A percentile compares a stretch with the other conserved stretches of the same genome.
These are phyloP conservation scores for Ramphastos sulfuratus DNA, from an alignment of 2,113 vertebrate species.

Conservation along the genomic window DNA sequence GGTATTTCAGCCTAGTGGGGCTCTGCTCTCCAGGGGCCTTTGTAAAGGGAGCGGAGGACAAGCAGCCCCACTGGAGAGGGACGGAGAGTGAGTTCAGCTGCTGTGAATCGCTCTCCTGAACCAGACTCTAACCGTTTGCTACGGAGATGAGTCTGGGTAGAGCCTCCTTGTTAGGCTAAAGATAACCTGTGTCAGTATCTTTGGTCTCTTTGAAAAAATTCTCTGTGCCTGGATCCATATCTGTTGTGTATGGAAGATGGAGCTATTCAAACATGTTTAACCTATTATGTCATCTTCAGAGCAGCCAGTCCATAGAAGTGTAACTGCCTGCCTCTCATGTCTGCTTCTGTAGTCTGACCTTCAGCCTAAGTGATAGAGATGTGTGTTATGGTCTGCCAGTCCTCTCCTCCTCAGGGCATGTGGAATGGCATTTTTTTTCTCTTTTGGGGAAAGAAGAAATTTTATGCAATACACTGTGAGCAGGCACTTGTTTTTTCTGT, in stretches of 20 bases:
- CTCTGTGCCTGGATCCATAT: rapidly evolving
- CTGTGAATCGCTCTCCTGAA: not conserved
- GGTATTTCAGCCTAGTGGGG: not conserved
- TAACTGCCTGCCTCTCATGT: not conserved
- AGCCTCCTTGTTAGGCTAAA: not conserved
- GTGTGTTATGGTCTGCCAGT: not conserved
- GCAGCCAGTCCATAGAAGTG: not conserved
- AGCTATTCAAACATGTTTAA: not conserved
- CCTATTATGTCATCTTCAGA: not conserved
- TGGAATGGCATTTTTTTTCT: not conserved
- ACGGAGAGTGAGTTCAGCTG: not conserved
- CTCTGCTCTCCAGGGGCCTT: not conserved
- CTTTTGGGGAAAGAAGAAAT: not conserved
- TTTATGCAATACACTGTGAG: not conserved
- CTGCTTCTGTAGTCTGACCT: not conserved
- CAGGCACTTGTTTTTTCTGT: not conserved
- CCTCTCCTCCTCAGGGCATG: not conserved
- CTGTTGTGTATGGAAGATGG: not conserved
- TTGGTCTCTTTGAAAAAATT: not conserved
- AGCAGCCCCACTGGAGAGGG: not conserved
- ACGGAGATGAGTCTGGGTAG: not conserved
- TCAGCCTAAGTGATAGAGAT: not conserved
- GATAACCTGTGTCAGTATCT: not conserved
- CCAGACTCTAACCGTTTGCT: not conserved
- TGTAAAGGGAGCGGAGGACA: not conserved